Evolutionary conservation across 2,888 invertebrate genomes (phyloP), one percentile per base, ranked within the genome.

Genomic region (Andrena flavipes): DNA sequence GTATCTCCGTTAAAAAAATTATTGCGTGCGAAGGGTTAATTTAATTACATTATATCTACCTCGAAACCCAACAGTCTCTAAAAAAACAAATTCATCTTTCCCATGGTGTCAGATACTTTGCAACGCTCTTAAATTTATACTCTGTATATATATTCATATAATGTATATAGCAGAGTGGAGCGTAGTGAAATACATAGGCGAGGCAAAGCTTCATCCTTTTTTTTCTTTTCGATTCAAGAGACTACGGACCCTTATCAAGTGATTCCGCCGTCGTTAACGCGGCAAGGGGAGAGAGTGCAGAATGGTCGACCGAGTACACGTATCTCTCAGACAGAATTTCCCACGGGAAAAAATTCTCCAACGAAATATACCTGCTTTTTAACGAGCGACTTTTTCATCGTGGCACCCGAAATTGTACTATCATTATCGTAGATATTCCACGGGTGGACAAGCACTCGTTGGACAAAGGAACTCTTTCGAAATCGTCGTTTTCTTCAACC

Each of bases 151-250:
- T 54, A 23, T 20, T 86, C 83, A 83, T 89, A 85, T 80, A 87
- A 82, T 77, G 82, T 80, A 84, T 92, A 90, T 90, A 93, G 93
- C 93, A 89, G 91, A 93, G 93, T 93, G 93, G 93, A 93, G 93
- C 93, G 91, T 91, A 92, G 93, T 93, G 93, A 92, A 88, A 93
- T 92, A 94, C 93, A 93, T 89, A 93, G 92, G 93, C 93, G 91
- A 94, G 92, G 94, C 94, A 90, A 94, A 94, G 93, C 93, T 91
- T 93, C 91, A 92, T 92, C 92, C 91, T 88, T 91, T 67, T 74
- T 75, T 83, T 67, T 86, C 69, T 48, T 81, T 91, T 91, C 90
- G 91, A 92, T 93, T 93, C 92, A 92, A 94, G 93, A 93, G 93
- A 93, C 91, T 76, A 48, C 72, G 73, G 80, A 84, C 74, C 72